Evolutionary conservation across 2,797 vertebrate genomes (phyloP).

Genomic region (Periparus ater): DNA sequence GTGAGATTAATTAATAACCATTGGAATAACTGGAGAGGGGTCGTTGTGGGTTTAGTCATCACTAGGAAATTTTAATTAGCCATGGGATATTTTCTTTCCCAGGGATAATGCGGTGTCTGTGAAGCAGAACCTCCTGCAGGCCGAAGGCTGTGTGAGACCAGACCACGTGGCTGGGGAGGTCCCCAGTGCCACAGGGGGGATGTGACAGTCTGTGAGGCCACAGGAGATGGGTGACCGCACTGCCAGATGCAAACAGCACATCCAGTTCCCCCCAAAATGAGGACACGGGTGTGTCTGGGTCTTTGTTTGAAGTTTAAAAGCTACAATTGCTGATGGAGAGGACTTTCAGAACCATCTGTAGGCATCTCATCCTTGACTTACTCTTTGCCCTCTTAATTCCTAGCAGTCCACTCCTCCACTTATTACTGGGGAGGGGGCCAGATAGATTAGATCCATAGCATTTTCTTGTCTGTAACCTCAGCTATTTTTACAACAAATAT

Average conservation of each 20-base stretch:
- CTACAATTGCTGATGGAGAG: fast-evolving
- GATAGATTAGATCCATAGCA: not conserved
- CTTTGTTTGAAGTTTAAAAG: not conserved
- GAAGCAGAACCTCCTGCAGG: not conserved
- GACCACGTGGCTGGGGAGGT: not conserved
- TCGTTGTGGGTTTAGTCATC: not conserved
- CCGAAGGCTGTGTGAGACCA: fast-evolving
- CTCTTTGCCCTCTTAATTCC: not conserved
- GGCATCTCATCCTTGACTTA: not conserved
- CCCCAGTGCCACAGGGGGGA: fast-evolving
- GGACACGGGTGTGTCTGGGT: fast-evolving
- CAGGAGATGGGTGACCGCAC: not conserved
- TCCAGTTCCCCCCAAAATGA: not conserved
- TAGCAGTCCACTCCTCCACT: not conserved
- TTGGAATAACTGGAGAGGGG: not conserved
- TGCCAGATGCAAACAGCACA: not conserved
- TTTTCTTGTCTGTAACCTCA: not conserved
- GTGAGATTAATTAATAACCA: not conserved
- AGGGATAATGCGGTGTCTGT: fast-evolving
- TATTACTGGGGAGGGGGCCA: not conserved
- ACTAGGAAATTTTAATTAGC: not conserved
- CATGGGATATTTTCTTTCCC: not conserved
- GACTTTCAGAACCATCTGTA: not conserved
- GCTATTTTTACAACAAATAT: not conserved
- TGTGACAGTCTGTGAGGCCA: not conserved